Conservation (phyloP, 2,113 vertebrate species). For the Brachyhypopomus gauderio region DNA sequence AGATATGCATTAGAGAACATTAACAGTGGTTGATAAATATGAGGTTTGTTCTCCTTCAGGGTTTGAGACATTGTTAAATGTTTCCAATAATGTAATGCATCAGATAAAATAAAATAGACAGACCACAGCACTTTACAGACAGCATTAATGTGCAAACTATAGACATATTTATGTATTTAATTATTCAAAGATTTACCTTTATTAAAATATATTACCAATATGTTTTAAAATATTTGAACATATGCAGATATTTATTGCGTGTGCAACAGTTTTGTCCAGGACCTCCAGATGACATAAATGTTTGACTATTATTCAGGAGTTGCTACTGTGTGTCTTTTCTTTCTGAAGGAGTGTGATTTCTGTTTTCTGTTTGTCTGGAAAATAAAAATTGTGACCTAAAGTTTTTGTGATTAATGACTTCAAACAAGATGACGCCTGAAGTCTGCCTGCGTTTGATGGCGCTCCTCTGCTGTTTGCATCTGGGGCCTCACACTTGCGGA, state of each 20-base stretch:
- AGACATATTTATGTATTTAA: not conserved
- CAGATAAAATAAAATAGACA: not conserved
- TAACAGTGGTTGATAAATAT: not conserved
- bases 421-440: constrained; percentile 2
- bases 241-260: not conserved
- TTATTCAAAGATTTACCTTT: not conserved
- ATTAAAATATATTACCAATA: not conserved
- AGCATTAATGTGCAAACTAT: not conserved
- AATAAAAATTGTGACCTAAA: constrained; percentile 62
- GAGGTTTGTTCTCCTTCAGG: not conserved
- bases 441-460: constrained; percentile 4
- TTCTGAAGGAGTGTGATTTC: constrained; percentile 48
- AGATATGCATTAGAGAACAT: not conserved
- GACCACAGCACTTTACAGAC: not conserved
- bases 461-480: not conserved
- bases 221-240: not conserved
- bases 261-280: constrained; percentile 4
- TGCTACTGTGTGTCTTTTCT: constrained; percentile 19
- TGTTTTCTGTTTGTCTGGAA: constrained; percentile 54
- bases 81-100: not conserved
- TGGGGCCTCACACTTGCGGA: constrained; percentile 22
- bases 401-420: constrained; percentile 53
- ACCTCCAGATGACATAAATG: constrained; percentile 20
- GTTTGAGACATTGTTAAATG: not conserved
- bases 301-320: not conserved